A percentile compares a stretch with the other conserved stretches of the same genome.
phyloP scores from a whole-genome alignment of 2,888 invertebrate genomes.

The Lepidocyrtinus sp. region DNA sequence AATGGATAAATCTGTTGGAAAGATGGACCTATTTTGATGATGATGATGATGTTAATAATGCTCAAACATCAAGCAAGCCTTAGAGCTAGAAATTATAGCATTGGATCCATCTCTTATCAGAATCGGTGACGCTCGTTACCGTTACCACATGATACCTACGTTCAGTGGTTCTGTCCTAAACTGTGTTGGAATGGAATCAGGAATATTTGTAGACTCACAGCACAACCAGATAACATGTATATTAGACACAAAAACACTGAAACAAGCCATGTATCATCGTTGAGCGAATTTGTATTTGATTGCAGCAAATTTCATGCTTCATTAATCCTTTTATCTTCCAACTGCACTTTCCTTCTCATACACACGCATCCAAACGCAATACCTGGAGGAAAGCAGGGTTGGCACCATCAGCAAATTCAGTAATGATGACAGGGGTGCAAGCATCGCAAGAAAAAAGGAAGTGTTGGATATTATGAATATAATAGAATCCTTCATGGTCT shows the following conservation, averaged over 20 bases:
- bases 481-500: not conserved
- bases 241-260: not conserved
- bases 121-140: too few relatives aligned
- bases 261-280: slow-evolving; percentile 31
- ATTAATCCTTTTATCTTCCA: slow-evolving; percentile 54
- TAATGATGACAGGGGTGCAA: not conserved
- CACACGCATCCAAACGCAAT: not conserved
- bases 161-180: too few relatives aligned
- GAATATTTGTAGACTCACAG: too few relatives aligned
- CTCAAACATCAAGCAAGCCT: too few relatives aligned
- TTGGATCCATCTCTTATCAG: too few relatives aligned
- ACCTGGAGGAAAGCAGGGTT: not conserved
- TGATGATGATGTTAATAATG: too few relatives aligned
- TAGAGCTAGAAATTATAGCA: too few relatives aligned
- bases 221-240: too few relatives aligned
- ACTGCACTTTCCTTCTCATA: slow-evolving; percentile 20
- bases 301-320: slow-evolving; percentile 56
- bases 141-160: too few relatives aligned
- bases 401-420: slow-evolving; percentile 6
- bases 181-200: too few relatives aligned
- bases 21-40: too few relatives aligned
- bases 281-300: slow-evolving; percentile 26
- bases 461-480: not conserved
- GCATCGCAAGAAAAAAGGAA: not conserved
- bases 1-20: too few relatives aligned